Percentiles rank a stretch among this genome's conserved stretches.
Conservation (phyloP, 37 sponge, comb jelly and placozoan genomes). For the Bolinopsis microptera region DNA sequence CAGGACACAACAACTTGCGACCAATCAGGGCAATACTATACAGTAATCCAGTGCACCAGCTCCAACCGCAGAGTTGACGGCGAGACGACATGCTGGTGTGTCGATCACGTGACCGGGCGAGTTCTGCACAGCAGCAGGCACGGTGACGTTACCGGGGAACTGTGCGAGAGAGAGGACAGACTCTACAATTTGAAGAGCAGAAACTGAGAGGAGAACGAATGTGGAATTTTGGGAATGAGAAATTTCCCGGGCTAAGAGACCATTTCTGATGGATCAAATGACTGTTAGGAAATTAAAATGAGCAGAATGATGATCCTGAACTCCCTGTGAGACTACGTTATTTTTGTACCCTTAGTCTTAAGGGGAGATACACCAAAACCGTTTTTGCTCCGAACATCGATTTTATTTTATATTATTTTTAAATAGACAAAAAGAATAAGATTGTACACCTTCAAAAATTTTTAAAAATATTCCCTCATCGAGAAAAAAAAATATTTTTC, state of each 20-base stretch:
- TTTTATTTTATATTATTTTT: too few species aligned
- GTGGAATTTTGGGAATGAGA: too few species aligned
- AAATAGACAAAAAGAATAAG: too few species aligned
- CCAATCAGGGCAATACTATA: constrained; percentile 1
- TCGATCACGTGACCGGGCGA: background rate
- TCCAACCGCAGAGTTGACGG: background rate
- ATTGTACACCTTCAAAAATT: too few species aligned
- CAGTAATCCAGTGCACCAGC: background rate
- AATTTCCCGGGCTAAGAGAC: background rate
- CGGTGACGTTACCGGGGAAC: background rate
- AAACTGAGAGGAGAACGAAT: background rate
- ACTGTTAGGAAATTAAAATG: too few species aligned
- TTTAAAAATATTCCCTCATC: too few species aligned
- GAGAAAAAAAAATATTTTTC: too few species aligned
- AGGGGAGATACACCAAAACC: too few species aligned
- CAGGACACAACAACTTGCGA: background rate
- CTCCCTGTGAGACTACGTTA: too few species aligned
- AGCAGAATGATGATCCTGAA: too few species aligned
- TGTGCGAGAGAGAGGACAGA: background rate
- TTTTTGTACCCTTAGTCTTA: too few species aligned
- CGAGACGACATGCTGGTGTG: constrained; percentile 32
- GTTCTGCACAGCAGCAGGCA: background rate
- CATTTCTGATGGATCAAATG: background rate
- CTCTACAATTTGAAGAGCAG: background rate
- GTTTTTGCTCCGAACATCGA: too few species aligned